Evolutionary conservation across 2,113 vertebrate species (phyloP), one percentile per base, ranked within the genome.

Genomic region (Lanius ludovicianus): DNA sequence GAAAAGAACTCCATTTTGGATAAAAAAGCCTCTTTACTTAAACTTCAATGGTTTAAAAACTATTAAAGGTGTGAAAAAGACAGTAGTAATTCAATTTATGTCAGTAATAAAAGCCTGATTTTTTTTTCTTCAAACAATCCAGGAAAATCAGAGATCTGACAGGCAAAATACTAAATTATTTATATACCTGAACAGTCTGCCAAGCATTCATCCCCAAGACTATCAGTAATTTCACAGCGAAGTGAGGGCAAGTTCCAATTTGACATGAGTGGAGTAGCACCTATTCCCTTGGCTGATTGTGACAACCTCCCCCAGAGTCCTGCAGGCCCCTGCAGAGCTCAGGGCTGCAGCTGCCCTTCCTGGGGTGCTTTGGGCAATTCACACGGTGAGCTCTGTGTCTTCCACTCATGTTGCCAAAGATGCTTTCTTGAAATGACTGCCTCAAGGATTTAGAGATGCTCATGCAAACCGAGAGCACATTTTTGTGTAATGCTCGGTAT

Each of bases 301-400:
- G 31, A 23, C 35, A 28, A 23, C 19, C 12, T 68, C 18, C 30
- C 12, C 1, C 0, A 7, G 22, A 53, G 35, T 41, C 30, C 75
- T 39, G 18, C 49, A 55, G 50, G 25, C 12, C 13, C 13, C 5
- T 11, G 68, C 68, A 60, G 30, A 22, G 17, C 24, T 24, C 62
- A 2, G 22, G 31, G 62, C 19, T 62, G 31, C 35, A 30, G 50
- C 60, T 75, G 44, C 31, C 5, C 0, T 15, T 16, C 13, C 20
- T 22, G 10, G 30, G 46, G 30, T 3, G 0, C 49, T 52, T 50
- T 5, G 44, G 31, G 31, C 70, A 49, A 5, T 31, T 30, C 1
- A 0, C 9, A 4, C 7, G 1, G 5, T 16, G 13, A 85, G 30
- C 44, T 33, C n/a, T 25, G 8, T 5, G 21, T 28, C 56, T 49